Evolutionary conservation across 1,140 invertebrate species (phyloP).

Genomic region (Hestina assimilis): DNA sequence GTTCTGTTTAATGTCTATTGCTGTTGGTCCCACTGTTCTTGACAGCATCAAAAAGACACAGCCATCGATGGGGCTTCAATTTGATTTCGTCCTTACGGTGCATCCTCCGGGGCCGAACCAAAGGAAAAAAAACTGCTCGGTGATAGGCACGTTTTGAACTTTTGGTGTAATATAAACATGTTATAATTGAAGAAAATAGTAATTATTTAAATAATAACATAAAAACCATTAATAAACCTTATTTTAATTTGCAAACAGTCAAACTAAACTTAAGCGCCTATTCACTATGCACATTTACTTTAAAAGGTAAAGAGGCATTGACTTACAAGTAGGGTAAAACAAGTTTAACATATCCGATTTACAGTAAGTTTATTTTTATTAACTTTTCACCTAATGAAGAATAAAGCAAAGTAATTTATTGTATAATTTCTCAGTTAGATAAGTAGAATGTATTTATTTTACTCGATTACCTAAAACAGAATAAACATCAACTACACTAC

Average conservation of each 20-base stretch:
- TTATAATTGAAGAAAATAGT: background rate
- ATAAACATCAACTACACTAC: slow-evolving; percentile 12
- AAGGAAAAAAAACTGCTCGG: too few relatives aligned
- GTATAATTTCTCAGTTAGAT: slow-evolving; percentile 20
- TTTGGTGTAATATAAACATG: too few relatives aligned
- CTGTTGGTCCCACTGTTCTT: too few relatives aligned
- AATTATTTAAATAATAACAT: background rate
- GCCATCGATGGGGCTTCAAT: too few relatives aligned
- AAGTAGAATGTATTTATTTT: slow-evolving; percentile 19
- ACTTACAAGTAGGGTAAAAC: slow-evolving; percentile 30
- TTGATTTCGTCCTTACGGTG: too few relatives aligned
- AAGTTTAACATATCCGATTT: slow-evolving; percentile 32
- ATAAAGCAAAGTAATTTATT: slow-evolving; percentile 9
- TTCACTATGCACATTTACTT: slow-evolving; percentile 9
- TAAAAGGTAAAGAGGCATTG: slow-evolving; percentile 29
- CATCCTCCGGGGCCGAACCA: too few relatives aligned
- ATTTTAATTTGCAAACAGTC: slow-evolving; percentile 1
- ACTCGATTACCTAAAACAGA: slow-evolving; percentile 20
- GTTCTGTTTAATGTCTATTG: too few relatives aligned
- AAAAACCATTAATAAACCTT: background rate
- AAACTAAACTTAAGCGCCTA: slow-evolving; percentile 4
- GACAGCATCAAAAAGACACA: too few relatives aligned
- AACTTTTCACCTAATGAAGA: slow-evolving; percentile 33
- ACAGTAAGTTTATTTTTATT: slow-evolving; percentile 22
- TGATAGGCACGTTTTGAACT: too few relatives aligned